phyloP scores from a whole-genome alignment of 2,888 invertebrate species.

The Pharmacophagus antenor region DNA sequence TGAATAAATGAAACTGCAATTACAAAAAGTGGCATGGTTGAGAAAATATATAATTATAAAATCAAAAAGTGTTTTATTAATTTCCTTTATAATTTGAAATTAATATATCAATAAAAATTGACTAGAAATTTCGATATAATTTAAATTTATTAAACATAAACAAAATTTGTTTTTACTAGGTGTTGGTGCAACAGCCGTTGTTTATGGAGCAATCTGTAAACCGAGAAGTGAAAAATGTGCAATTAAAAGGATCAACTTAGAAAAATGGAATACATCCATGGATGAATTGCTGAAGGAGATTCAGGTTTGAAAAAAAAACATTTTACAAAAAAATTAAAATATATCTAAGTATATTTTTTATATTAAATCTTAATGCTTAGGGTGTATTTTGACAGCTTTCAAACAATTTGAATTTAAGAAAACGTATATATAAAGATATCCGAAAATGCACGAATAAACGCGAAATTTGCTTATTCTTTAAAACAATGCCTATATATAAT shows the following conservation, averaged over 20 bases:
- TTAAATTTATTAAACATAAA: neutral
- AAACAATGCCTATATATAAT: too few species aligned
- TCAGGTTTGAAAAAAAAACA: constrained; percentile 49
- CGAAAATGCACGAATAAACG: too few species aligned
- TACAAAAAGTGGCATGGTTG: neutral
- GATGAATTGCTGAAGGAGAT: constrained; percentile 95
- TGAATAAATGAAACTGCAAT: neutral
- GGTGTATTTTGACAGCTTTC: too few species aligned
- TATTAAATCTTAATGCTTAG: too few species aligned
- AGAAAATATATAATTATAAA: too few species aligned
- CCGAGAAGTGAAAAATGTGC: constrained; percentile 97
- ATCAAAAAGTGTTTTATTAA: neutral
- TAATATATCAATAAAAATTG: too few species aligned
- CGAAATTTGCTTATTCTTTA: too few species aligned
- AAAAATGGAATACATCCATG: constrained; percentile 99
- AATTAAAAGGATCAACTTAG: constrained; percentile 98
- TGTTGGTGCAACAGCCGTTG: constrained; percentile 97
- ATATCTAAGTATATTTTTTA: neutral
- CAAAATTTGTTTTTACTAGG: constrained; percentile 74
- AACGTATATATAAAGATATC: too few species aligned
- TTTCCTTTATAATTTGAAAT: neutral
- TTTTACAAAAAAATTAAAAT: neutral
- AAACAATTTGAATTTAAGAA: too few species aligned
- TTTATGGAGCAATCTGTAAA: constrained; percentile 95
- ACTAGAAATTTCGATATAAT: neutral